Base-by-base conservation (phyloP, 1,140 invertebrate genomes). In the Diachasma alloeum region DNA sequence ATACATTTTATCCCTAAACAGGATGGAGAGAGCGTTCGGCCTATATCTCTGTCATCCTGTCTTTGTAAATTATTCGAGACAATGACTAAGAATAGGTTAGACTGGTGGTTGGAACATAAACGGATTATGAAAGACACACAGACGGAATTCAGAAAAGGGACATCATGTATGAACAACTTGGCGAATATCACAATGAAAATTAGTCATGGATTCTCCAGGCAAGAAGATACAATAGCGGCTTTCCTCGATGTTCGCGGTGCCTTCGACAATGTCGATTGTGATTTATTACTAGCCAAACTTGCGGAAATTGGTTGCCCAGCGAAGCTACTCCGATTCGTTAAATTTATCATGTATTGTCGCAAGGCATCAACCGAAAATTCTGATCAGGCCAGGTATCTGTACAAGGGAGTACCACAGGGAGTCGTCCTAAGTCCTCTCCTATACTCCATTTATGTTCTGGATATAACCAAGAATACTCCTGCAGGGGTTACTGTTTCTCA, bases 241-340 rank as follows among this genome's bases (percentile, higher is more conserved):
- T 75, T 69, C 26, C 19, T 75, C 1, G 74, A 75, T 26, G 46
- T 75, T 36, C 13, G 15, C 0, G 66, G 44, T 4, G 66, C 22
- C 24, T 75, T 69, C 22, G 74, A 75, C 17, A 75, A 75, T 56
- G 74, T 75, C 5, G 39, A 75, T 31, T 15, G 66, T 37, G 63
- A 75, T 13, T 36, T 75, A 10, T 37, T 75, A 13, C 15, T 75
- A 0, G 6, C 2, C 1, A 75, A 69, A 69, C 31, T 75, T 9
- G 42, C 39, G 0, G 6, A 48, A 11, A n/a, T 75, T 15, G 46
- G 66, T 4, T 63, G 17, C 63, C 74, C 36, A 4, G 0, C 4
- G 24, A 71, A 26, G 5, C 19, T 42, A 44, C n/a, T 44, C 44
- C 36, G 13, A 24, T 46, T 17, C 13, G 6, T 46, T n/a, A n/a